phyloP scores from a whole-genome alignment of 2,797 vertebrate genomes.

The Xiphorhynchus erythropygius region DNA sequence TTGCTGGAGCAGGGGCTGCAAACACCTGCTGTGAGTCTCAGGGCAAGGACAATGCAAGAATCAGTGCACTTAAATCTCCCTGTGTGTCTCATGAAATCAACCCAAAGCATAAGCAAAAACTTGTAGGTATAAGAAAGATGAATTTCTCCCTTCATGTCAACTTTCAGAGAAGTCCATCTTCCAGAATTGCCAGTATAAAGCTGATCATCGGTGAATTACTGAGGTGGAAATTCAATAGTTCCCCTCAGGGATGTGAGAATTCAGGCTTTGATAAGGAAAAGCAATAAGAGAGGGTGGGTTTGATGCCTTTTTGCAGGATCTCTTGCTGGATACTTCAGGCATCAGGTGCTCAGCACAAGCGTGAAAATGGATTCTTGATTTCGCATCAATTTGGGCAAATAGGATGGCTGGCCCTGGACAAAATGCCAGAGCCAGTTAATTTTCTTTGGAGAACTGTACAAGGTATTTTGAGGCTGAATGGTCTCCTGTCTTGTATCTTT shows the following conservation, averaged over 20 bases:
- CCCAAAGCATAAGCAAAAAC: neutral
- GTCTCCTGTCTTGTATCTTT: neutral
- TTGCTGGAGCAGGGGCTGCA: neutral
- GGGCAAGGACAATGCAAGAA: neutral
- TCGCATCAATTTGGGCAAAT: neutral
- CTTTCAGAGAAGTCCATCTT: neutral
- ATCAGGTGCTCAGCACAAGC: neutral
- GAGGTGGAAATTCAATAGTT: neutral
- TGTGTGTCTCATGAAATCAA: neutral
- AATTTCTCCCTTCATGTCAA: neutral
- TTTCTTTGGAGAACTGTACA: neutral
- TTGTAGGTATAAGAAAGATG: neutral
- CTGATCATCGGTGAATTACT: neutral
- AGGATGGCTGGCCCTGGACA: neutral
- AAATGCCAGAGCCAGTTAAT: neutral
- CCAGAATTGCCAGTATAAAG: neutral
- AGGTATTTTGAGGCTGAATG: neutral
- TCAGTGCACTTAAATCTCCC: neutral
- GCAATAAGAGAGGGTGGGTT: neutral
- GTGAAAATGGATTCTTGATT: neutral
- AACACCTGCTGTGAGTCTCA: neutral
- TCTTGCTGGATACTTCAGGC: neutral
- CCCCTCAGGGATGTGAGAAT: neutral
- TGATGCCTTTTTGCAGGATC: neutral
- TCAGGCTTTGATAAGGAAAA: neutral